Percentiles rank a stretch among this genome's conserved stretches.
Conservation (phyloP, 2,888 invertebrate species). For the Tetranychus piercei region DNA sequence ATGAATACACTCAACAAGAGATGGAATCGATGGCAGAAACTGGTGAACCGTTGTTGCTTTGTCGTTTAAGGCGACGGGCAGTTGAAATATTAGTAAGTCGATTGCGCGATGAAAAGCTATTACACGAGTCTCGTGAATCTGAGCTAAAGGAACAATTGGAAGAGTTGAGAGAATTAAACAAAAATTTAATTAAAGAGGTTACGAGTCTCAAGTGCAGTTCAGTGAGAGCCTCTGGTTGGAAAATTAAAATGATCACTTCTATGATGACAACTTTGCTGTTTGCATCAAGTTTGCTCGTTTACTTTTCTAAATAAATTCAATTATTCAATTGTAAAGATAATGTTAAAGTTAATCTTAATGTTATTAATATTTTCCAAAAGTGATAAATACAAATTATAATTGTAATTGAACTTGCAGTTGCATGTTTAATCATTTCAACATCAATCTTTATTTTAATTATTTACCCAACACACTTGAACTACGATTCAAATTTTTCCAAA, state of each 20-base stretch:
- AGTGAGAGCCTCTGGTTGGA: not conserved
- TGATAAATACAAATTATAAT: no score
- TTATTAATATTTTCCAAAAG: no score
- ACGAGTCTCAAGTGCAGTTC: not conserved
- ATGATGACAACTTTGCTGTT: not conserved
- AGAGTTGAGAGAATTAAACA: not conserved
- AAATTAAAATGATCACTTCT: not conserved
- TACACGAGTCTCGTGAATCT: conserved; percentile 12
- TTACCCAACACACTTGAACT: no score
- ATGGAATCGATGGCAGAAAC: conserved; percentile 14
- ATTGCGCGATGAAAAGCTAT: conserved; percentile 12
- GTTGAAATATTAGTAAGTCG: conserved; percentile 14
- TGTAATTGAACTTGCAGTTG: no score
- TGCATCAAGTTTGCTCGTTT: not conserved
- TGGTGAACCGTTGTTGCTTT: conserved; percentile 11
- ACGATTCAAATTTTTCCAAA: no score
- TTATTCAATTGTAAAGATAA: not conserved
- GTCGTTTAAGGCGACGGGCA: conserved; percentile 6
- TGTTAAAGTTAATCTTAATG: no score
- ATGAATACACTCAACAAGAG: conserved; percentile 2
- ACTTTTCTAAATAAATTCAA: not conserved
- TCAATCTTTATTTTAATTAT: no score
- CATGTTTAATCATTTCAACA: no score
- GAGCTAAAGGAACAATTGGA: conserved; percentile 15
- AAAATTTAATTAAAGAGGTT: not conserved